These are phyloP conservation scores for Oconnorella tubifera DNA, from an alignment of 2,888 invertebrate species.

Conservation along the genomic window DNA sequence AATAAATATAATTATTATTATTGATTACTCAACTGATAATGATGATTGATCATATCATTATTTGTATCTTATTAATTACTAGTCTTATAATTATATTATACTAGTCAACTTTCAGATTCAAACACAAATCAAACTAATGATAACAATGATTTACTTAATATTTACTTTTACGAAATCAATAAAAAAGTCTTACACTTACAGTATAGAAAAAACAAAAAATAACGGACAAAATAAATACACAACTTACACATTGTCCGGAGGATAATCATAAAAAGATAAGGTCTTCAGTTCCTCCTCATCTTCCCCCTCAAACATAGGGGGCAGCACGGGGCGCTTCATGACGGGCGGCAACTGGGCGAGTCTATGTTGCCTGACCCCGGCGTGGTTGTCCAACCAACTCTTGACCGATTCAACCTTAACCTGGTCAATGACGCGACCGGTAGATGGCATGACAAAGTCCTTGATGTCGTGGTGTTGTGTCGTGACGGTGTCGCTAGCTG, in stretches of 20 bases:
- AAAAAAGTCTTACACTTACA: no score
- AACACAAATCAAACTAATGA: no score
- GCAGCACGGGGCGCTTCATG: slow-evolving; percentile 72
- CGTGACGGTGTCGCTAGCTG: no score
- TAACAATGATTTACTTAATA: not conserved
- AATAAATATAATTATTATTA: no score
- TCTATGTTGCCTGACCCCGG: no score
- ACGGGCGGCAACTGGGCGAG: slow-evolving; percentile 32
- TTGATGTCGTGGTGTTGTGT: no score
- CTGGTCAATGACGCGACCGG: not conserved
- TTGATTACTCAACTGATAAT: no score
- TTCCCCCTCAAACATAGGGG: slow-evolving; percentile 70
- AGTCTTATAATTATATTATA: no score
- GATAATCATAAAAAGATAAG: slow-evolving; percentile 69
- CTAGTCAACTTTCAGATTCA: no score
- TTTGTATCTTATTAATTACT: no score
- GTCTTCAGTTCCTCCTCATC: slow-evolving; percentile 69
- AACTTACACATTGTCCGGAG: slow-evolving; percentile 11
- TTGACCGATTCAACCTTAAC: slow-evolving; percentile 21
- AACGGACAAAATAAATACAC: not conserved
- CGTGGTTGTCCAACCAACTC: slow-evolving; percentile 43
- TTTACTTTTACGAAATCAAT: not conserved
- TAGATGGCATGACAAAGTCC: no score
- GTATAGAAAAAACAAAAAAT: not conserved
- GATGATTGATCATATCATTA: no score